A percentile compares a stretch with the other conserved stretches of the same genome.
Conservation (phyloP, 2,888 invertebrate species). For the Camptogramma bilineatum region DNA sequence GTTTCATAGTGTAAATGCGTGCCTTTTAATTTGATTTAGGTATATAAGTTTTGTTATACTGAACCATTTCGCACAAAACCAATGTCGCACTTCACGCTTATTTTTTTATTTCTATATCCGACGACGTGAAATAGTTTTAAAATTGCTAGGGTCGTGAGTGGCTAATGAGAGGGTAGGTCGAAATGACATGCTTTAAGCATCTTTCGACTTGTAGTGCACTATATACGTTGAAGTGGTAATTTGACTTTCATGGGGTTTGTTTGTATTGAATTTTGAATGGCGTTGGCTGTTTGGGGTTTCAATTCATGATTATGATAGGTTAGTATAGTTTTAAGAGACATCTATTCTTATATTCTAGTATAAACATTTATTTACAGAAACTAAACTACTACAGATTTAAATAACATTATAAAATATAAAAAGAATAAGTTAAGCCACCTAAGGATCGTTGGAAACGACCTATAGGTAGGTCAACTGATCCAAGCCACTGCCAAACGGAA, state of each 20-base stretch:
- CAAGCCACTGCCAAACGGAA: too few species aligned
- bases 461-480: too few species aligned
- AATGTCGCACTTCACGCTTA: constrained; percentile 17
- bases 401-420: too few species aligned
- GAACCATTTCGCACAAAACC: background rate
- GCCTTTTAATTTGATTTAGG: too few species aligned
- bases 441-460: too few species aligned
- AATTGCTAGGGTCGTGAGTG: constrained; percentile 68
- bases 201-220: constrained; percentile 54
- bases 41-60: background rate
- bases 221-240: constrained; percentile 51
- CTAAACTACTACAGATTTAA: too few species aligned
- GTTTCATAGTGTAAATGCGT: too few species aligned
- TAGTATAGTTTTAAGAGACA: background rate
- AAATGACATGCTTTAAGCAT: constrained; percentile 73
- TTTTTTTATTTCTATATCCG: constrained; percentile 40
- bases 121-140: constrained; percentile 52
- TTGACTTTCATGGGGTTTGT: constrained; percentile 48
- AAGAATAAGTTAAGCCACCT: too few species aligned
- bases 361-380: too few species aligned
- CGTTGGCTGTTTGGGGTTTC: constrained; percentile 8
- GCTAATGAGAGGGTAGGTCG: constrained; percentile 68
- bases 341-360: too few species aligned
- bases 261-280: constrained; percentile 32
- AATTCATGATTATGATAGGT: background rate